These are phyloP conservation scores for Rattus norvegicus DNA, from an alignment of 2,113 vertebrate genomes.

Conservation along the genomic window DNA sequence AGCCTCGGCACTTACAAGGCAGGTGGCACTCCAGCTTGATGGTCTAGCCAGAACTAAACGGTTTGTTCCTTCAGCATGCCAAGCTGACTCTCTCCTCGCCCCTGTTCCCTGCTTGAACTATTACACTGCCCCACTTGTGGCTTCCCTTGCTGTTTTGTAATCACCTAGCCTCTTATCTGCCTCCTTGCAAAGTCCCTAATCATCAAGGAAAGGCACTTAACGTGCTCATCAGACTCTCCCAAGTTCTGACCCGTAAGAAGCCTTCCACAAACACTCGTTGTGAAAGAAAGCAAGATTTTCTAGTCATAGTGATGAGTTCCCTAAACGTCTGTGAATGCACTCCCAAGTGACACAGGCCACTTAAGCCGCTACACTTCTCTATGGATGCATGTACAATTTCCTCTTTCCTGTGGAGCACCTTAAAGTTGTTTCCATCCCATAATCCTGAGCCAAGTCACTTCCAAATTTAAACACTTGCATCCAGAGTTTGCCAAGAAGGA, in stretches of 20 bases:
- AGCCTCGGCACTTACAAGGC: background rate
- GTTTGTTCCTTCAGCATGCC: background rate
- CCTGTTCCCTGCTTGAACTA: background rate
- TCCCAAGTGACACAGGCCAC: background rate
- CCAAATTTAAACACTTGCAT: conserved; percentile 15
- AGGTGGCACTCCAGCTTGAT: background rate
- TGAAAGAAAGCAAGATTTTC: conserved; percentile 12
- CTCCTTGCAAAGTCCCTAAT: conserved; percentile 35
- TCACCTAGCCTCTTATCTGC: background rate
- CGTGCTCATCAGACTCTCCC: background rate
- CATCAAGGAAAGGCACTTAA: background rate
- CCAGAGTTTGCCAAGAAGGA: conserved; percentile 36
- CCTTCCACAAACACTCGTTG: background rate
- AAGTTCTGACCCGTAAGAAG: background rate
- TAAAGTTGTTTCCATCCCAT: background rate
- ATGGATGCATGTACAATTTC: background rate
- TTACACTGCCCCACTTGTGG: background rate
- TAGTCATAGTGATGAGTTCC: background rate
- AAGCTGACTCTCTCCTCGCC: background rate
- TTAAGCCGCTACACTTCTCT: background rate
- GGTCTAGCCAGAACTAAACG: background rate
- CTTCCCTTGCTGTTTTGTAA: background rate
- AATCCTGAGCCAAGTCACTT: background rate
- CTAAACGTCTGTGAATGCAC: conserved; percentile 1
- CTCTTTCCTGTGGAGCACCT: background rate